These are phyloP conservation scores for Pogonocichla stellata DNA, from an alignment of 2,113 vertebrate genomes.

Conservation along the genomic window DNA sequence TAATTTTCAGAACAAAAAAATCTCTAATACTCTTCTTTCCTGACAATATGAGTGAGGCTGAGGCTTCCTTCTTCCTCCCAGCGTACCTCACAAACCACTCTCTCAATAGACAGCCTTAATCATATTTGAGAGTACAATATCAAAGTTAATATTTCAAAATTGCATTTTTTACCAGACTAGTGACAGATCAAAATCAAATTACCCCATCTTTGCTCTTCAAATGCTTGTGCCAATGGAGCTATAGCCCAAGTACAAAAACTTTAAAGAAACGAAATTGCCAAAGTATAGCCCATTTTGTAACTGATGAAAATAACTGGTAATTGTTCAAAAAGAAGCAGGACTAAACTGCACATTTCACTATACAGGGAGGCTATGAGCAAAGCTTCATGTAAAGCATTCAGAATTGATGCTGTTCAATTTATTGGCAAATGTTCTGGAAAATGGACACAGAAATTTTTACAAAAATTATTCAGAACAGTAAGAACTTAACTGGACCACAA, in stretches of 20 bases:
- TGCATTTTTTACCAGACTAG: background rate
- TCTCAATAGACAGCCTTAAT: background rate
- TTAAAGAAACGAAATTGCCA: background rate
- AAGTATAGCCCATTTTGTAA: background rate
- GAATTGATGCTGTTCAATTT: background rate
- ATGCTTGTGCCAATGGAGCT: background rate
- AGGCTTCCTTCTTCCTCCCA: background rate
- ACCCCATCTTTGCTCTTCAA: background rate
- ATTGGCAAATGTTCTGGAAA: background rate
- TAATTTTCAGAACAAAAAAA: background rate
- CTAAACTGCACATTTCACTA: background rate
- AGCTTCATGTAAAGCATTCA: background rate
- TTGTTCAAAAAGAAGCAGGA: background rate
- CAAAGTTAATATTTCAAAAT: background rate
- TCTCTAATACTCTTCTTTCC: background rate
- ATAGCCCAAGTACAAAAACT: background rate
- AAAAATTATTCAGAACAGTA: background rate
- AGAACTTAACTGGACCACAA: background rate
- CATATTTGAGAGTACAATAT: background rate
- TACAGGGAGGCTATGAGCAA: background rate
- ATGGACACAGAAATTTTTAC: background rate
- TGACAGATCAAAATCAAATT: background rate
- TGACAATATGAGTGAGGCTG: background rate
- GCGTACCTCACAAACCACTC: background rate
- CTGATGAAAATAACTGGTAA: background rate